These are phyloP conservation scores for Diabrotica undecimpunctata DNA, from an alignment of 1,140 invertebrate species.

Conservation along the genomic window DNA sequence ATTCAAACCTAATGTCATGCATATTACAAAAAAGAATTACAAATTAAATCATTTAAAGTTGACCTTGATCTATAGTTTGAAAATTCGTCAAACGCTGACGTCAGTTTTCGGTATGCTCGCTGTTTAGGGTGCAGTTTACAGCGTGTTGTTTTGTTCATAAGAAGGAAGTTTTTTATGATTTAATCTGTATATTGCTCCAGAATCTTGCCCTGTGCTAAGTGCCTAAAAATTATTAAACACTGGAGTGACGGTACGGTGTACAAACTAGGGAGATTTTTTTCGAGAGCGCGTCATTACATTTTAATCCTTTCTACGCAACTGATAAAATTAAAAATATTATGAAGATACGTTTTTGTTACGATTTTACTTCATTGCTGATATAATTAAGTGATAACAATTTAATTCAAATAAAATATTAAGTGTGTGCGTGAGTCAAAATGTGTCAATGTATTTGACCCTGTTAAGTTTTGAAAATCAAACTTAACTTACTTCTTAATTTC, in stretches of 20 bases:
- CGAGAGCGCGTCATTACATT: constrained; percentile 17
- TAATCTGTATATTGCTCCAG: constrained; percentile 40
- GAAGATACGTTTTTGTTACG: no score
- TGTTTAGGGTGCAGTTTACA: constrained; percentile 28
- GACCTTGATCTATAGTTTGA: background rate
- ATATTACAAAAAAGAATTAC: no score
- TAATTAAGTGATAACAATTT: no score
- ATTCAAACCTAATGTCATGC: no score
- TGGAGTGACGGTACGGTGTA: constrained; percentile 39
- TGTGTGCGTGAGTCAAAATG: no score
- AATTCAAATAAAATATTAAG: no score
- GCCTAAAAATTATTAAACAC: constrained; percentile 41
- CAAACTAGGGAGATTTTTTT: constrained; percentile 24
- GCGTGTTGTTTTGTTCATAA: constrained; percentile 33
- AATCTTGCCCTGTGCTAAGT: constrained; percentile 47
- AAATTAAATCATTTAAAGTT: background rate
- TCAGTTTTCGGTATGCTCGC: constrained; percentile 38
- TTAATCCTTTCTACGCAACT: background rate
- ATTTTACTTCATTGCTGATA: no score
- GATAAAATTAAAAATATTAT: no score
- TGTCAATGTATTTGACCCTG: no score
- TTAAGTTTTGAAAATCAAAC: no score
- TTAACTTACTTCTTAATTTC: no score
- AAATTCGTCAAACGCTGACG: constrained; percentile 24
- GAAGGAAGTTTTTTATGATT: constrained; percentile 35